phyloP scores from a whole-genome alignment of 2,113 vertebrate genomes.

The Xiphorhynchus elegans region DNA sequence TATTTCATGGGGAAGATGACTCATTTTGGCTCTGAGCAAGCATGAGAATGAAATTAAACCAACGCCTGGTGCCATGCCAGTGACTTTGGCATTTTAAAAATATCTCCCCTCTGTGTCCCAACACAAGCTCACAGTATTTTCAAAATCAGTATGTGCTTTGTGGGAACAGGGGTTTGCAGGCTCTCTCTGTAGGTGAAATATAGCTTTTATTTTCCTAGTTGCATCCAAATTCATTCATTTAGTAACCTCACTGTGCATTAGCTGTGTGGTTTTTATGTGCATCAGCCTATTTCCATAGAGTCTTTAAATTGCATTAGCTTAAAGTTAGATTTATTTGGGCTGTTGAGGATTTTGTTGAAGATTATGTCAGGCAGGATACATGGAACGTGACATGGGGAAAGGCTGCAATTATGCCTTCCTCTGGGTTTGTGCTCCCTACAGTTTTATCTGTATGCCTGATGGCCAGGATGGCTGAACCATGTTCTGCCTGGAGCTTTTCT shows the following conservation, averaged over 20 bases:
- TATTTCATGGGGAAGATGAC: slow-evolving; percentile 65
- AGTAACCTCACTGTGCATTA: background rate
- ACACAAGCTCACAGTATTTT: slow-evolving; percentile 17
- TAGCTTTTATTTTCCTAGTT: background rate
- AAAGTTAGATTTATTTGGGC: background rate
- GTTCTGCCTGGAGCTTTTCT: background rate
- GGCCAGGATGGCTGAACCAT: background rate
- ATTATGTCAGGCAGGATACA: background rate
- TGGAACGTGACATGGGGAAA: background rate
- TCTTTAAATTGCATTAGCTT: background rate
- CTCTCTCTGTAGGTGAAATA: background rate
- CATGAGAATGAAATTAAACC: slow-evolving; percentile 55
- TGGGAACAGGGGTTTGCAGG: background rate
- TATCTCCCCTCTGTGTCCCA: slow-evolving; percentile 34
- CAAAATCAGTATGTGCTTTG: background rate
- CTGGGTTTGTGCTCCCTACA: background rate
- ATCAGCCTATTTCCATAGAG: background rate
- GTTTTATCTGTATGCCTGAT: background rate
- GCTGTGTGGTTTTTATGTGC: background rate
- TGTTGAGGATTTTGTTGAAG: background rate
- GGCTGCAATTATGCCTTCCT: background rate
- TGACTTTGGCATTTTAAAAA: slow-evolving; percentile 46
- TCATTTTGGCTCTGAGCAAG: slow-evolving; percentile 50
- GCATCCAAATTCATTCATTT: slow-evolving; percentile 15
- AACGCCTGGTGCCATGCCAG: slow-evolving; percentile 25